A percentile compares a stretch with the other conserved stretches of the same genome.
Conservation (phyloP, 2,888 invertebrate species). For the Cantharis rufa region DNA sequence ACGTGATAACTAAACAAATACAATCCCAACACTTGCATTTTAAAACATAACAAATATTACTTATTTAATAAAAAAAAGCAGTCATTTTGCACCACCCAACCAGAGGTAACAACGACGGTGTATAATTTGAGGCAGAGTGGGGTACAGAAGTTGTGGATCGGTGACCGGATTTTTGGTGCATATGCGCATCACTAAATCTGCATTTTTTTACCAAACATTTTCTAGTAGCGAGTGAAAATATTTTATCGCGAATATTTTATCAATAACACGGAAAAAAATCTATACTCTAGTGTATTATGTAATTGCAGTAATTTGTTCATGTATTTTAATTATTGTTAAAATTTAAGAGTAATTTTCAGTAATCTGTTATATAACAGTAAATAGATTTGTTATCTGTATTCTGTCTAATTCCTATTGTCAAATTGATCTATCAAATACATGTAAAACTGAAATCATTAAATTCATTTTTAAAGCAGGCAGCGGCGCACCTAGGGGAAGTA, state of each 20-base stretch:
- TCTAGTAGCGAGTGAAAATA: not conserved
- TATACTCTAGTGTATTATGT: not conserved
- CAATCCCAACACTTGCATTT: slow-evolving; percentile 6
- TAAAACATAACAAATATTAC: slow-evolving; percentile 8
- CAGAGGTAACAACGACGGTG: slow-evolving; percentile 42
- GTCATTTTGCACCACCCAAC: slow-evolving; percentile 41
- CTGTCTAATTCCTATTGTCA: not conserved
- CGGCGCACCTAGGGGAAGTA: not conserved
- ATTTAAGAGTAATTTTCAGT: not conserved
- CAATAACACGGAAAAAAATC: not conserved
- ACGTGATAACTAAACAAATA: not conserved
- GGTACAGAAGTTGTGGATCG: slow-evolving; percentile 34
- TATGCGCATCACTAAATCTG: slow-evolving; percentile 22
- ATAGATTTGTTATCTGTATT: not conserved
- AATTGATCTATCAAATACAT: not conserved
- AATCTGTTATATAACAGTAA: not conserved
- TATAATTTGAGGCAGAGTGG: slow-evolving; percentile 36
- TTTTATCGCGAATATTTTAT: not conserved
- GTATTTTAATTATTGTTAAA: not conserved
- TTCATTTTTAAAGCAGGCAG: not conserved
- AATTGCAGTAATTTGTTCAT: not conserved
- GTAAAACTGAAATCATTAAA: not conserved
- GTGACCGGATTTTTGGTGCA: slow-evolving; percentile 37
- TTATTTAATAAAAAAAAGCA: slow-evolving; percentile 15
- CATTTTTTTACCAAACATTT: not conserved